Conservation (phyloP, 2,888 invertebrate species). For the Brachypterus glaber region DNA sequence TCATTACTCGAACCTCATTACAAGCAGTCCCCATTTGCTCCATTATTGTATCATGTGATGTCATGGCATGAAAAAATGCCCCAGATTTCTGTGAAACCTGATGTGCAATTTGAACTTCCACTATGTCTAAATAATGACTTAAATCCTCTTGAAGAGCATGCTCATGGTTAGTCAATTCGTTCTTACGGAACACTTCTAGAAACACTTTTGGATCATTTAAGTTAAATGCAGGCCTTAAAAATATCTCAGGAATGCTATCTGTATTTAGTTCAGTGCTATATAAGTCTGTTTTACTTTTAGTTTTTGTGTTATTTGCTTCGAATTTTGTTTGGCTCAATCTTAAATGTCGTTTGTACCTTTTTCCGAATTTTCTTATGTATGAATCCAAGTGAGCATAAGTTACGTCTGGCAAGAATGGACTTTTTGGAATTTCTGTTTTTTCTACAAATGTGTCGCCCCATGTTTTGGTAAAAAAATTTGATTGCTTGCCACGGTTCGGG, state of each 20-base stretch:
- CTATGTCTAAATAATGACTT: conserved; percentile 88
- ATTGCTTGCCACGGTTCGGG: conserved; percentile 82
- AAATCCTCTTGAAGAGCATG: conserved; percentile 78
- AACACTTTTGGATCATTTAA: conserved; percentile 75
- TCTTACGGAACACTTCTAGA: conserved; percentile 71
- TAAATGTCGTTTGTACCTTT: conserved; percentile 54
- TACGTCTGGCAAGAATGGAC: conserved; percentile 75
- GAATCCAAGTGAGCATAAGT: conserved; percentile 74
- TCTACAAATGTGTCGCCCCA: conserved; percentile 96
- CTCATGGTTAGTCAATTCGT: conserved; percentile 44
- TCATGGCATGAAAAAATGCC: conserved; percentile 97
- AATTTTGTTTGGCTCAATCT: conserved; percentile 38
- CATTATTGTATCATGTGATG: conserved; percentile 95
- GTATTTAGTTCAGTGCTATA: conserved; percentile 42
- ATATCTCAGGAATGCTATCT: conserved; percentile 74
- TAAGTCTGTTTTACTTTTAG: conserved; percentile 30
- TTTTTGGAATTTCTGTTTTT: conserved; percentile 63
- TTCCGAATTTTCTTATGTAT: conserved; percentile 72
- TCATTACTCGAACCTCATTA: conserved; percentile 61
- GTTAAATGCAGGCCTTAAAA: conserved; percentile 68
- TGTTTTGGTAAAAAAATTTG: conserved; percentile 89
- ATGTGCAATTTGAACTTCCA: conserved; percentile 87
- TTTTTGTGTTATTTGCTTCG: conserved; percentile 22
- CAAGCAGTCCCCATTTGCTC: conserved; percentile 84
- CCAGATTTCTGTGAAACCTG: conserved; percentile 92